Base-by-base conservation (phyloP, 2,888 invertebrate species). In the Phalangium opilio region DNA sequence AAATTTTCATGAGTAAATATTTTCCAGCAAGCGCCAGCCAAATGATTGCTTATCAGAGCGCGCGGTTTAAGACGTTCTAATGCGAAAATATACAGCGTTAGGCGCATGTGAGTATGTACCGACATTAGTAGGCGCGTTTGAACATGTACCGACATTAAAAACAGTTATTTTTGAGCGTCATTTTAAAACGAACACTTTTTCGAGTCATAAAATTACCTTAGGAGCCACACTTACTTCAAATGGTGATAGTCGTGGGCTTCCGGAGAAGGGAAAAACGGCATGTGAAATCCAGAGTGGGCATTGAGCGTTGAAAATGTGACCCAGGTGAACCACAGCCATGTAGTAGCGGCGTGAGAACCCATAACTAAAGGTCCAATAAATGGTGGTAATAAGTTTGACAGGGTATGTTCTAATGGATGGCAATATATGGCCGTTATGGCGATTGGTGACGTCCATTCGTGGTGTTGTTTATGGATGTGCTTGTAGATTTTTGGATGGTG, bases 201-300 rank as follows among this genome's bases (percentile, higher is more conserved):
- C n/a, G n/a, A n/a, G n/a, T n/a, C n/a, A n/a, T n/a, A n/a, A 38
- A 14, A 1, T 17, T 27, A 8, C 1, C 14, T 10, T 10, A 32
- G 14, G 18, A 38, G 20, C n/a, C n/a, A 18, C 19, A 43, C 66
- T 61, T 57, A 71, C 70, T 84, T 85, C 54, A 83, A 72, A 65
- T 86, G 86, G 65, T 86, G 86, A 64, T 80, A 86, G 66, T 86
- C 86, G 61, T 86, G 86, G 0, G 82, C 81, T 64, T 85, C 84
- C 7, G 85, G 83, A 39, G 83, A 83, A 5, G 83, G 82, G 62
- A 84, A 78, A 65, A 84, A 81, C 1, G 86, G 85, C 60, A 85
- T 69, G 67, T 86, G 85, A 62, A 85, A 86, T 11, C 85, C 86
- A 40, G 81, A 81, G 65, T 86, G 86, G 8, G 83, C 78, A 61